Evolutionary conservation across 2,113 vertebrate species (phyloP), one percentile per base, ranked within the genome.

Genomic region (Regulus satrapa): DNA sequence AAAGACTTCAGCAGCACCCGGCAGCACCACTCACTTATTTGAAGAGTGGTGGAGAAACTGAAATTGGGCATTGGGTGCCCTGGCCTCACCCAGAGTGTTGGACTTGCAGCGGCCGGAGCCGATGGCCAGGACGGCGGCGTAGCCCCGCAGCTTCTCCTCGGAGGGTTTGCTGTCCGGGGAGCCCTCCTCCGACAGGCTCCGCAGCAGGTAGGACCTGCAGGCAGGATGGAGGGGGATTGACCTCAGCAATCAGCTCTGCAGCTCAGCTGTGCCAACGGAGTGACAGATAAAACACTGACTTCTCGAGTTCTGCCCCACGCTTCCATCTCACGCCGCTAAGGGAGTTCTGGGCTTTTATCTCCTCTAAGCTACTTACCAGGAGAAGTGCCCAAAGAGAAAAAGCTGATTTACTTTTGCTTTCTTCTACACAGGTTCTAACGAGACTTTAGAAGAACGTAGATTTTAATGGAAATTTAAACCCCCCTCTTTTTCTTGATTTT

Each of bases 51-150:
- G 0, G 3, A 46, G 56, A n/a, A n/a, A n/a, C n/a, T n/a, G n/a
- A n/a, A 77, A 31, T 0, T 10, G 21, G 52, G n/a, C 1, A 10
- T 2, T 64, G 76, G 55, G 14, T n/a, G n/a, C n/a, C n/a, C n/a
- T n/a, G n/a, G 13, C 41, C 41, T 41, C 41, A 41, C 41, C 41
- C 41, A 41, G 41, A 41, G 41, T 41, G 41, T 41, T 99, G 32
- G 99, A 98, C 87, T 99, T 99, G 98, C 99, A 99, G 32, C 99
- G 98, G 5, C 98, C 97, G 76, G 99, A 99, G 54, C 99, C 99
- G n/a, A 99, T 98, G 18, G 99, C 99, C 88, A 99, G 95, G 61
- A 99, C 99, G 6, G 99, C 99, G 38, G 99, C 98, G 34, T 99
- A 99, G 20, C 99, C 99, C n/a, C 97, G 98, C 38, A 99, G 97